These are phyloP conservation scores for Actenoides lindsayi DNA, from an alignment of 2,113 vertebrate genomes.

Conservation along the genomic window DNA sequence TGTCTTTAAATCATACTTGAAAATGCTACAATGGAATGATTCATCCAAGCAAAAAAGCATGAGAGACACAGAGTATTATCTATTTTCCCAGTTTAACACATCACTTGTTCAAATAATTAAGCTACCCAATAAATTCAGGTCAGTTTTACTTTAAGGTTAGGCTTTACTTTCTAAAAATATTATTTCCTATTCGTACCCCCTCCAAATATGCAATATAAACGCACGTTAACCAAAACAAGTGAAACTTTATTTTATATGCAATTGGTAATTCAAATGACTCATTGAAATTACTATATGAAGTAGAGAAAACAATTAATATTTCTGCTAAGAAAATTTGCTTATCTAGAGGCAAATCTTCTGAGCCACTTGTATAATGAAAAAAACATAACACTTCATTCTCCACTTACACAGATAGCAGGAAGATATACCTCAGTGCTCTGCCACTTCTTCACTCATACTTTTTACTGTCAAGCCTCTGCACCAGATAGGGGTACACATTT, in stretches of 20 bases:
- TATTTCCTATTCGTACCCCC: not conserved
- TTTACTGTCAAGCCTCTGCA: not conserved
- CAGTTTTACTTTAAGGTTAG: not conserved
- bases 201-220: not conserved
- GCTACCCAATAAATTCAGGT: not conserved
- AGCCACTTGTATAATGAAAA: not conserved
- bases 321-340: not conserved
- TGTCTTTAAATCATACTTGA: not conserved
- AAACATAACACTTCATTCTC: not conserved
- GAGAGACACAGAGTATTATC: not conserved
- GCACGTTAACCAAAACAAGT: not conserved
- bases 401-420: not conserved
- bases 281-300: not conserved
- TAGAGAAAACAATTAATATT: not conserved
- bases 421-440: not conserved
- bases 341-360: not conserved
- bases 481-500: not conserved
- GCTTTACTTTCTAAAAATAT: slow-evolving; percentile 4
- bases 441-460: not conserved
- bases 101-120: not conserved
- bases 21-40: not conserved
- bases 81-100: slow-evolving; percentile 2
- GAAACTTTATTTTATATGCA: not conserved
- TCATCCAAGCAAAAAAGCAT: not conserved
- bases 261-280: not conserved